These are phyloP conservation scores for Sisor rabdophorus DNA, from an alignment of 2,113 vertebrate species.

Conservation along the genomic window DNA sequence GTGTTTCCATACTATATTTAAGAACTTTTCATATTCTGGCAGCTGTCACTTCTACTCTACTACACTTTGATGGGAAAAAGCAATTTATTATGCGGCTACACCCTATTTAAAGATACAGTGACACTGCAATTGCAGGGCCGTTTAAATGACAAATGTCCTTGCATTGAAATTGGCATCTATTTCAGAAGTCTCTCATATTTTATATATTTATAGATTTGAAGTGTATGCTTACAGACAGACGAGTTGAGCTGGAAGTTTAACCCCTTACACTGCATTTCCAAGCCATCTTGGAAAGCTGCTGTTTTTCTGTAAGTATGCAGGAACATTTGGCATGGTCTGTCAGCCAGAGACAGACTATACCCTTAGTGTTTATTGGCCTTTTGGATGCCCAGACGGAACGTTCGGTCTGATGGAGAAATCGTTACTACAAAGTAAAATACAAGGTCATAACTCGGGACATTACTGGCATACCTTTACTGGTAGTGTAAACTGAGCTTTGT, in stretches of 20 bases:
- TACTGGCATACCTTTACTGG: constrained; percentile 16
- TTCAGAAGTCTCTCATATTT: constrained; percentile 19
- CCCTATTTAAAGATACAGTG: neutral
- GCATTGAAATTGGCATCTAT: neutral
- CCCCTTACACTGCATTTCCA: constrained; percentile 4
- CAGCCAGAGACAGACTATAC: constrained; percentile 17
- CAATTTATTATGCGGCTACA: neutral
- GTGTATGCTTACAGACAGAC: neutral
- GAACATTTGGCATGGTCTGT: constrained; percentile 29
- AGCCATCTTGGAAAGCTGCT: constrained; percentile 14
- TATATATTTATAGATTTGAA: constrained; percentile 20
- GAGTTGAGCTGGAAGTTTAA: neutral
- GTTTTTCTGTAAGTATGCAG: constrained; percentile 9
- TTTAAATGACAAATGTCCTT: neutral
- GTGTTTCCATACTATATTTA: constrained; percentile 20
- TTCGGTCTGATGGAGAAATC: constrained; percentile 36
- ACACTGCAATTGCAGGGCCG: neutral
- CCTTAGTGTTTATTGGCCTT: constrained; percentile 42
- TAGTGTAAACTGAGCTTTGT: neutral
- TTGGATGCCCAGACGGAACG: constrained; percentile 24
- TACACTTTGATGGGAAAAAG: constrained; percentile 6
- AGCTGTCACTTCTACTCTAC: neutral
- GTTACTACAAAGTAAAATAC: constrained; percentile 15
- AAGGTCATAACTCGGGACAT: constrained; percentile 12
- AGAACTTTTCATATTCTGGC: constrained; percentile 20